Evolutionary conservation across 2,797 vertebrate genomes (phyloP), one percentile per base, ranked within the genome.

Genomic region (Anguilla marmorata): DNA sequence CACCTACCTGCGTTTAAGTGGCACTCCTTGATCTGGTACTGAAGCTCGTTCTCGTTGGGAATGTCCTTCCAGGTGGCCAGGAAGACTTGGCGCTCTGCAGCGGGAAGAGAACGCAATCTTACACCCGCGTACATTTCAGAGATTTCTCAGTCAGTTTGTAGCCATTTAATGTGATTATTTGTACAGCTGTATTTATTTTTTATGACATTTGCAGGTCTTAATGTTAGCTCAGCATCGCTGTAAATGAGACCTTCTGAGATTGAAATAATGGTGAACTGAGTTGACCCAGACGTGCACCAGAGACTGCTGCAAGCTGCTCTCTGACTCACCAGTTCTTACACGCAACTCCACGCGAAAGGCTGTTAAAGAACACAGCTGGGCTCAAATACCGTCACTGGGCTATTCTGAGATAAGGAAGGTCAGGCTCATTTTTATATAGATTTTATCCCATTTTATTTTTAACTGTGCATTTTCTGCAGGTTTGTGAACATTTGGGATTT

Each of bases 41-140:
- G 99, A 5, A 99, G 97, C 93, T 99, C 99, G 0, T 99, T 99
- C 94, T 99, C 99, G n/a, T 99, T 99, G 72, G 99, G 99, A 90
- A 99, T 99, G 93, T 99, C 99, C 84, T 99, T 99, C 99, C 99
- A 99, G 14, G 98, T 99, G 45, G 99, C 99, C 87, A 99, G 95
- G 93, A 99, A 99, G 90, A 99, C 98, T 93, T 99, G 99, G 86
- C 98, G 98, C 91, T 99, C 98, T 99, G 92, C 72, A 85, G 90
- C 89, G 88, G 60, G 88, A 41, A 89, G 89, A 85, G 85, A 88
- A 58, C 5, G 5, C 2, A 33, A 16, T n/a, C n/a, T 66, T n/a
- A 66, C 24, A 66, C 58, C 58, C 37, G 37, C 37, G 37, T 41
- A 41, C 37, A 41, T 3, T 19, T 3, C 16, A 14, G 58, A 60